Evolutionary conservation across 2,797 vertebrate genomes (phyloP), one percentile per base, ranked within the genome.

Genomic region (Crypturellus tataupa): DNA sequence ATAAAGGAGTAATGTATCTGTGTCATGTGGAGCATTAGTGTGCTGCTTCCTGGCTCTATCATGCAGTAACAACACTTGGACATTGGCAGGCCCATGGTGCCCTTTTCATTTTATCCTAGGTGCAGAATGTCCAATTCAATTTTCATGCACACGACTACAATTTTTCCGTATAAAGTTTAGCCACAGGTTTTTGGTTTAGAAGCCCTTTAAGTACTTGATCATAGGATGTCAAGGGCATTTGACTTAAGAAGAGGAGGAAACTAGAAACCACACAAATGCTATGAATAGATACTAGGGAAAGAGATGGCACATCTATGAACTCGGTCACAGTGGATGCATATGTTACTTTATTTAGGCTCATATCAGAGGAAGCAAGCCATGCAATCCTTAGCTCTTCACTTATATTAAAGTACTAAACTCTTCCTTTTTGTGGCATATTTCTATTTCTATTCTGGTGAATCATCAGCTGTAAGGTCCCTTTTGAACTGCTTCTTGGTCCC

Each of bases 311-410:
- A 73, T 91, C 91, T 96, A 94, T 92, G 92, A 95, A 95, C 96
- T 91, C 67, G 27, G 96, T 94, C 95, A 97, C 93, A 92, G 93
- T 89, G 89, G 96, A 97, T 97, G 94, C 94, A 94, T 91, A 84
- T 8, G 79, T 67, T 97, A 89, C 97, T 97, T 97, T 97, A 97
- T 97, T 97, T 98, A 97, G 97, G 83, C 47, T 95, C 91, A 8
- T 94, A 96, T 94, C 84, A 90, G 94, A 95, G 95, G 94, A 83
- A 67, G 65, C 96, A 96, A 88, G 78, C 65, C 81, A 75, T 80
- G 68, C 62, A 85, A 84, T 83, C 85, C 89, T 89, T 62, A 85
- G 40, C 25, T 87, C 73, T 51, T 68, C 71, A 75, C 67, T 94
- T 89, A 93, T 3, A 75, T 58, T 85, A 77, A 60, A 86, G 37